Conservation (phyloP, 2,113 vertebrate genomes). For the Conger conger region DNA sequence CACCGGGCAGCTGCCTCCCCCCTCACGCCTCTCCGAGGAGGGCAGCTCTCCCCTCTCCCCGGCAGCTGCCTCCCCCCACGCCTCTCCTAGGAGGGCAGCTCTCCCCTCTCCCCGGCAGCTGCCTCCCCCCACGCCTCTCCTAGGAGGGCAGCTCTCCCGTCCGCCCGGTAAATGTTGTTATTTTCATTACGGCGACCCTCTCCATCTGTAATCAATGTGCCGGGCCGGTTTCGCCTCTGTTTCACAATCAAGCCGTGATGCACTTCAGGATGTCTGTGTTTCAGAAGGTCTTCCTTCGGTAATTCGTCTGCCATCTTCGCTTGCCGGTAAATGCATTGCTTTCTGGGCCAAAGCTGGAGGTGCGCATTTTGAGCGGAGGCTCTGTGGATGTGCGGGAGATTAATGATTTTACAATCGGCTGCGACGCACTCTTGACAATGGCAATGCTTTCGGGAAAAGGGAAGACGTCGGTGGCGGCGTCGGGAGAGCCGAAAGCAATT, state of each 20-base stretch:
- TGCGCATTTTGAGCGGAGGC: background rate
- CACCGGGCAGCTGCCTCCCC: background rate
- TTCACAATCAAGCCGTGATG: background rate
- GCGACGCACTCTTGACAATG: background rate
- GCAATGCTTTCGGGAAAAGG: background rate
- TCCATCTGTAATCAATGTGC: slow-evolving; percentile 1
- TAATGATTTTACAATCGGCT: background rate
- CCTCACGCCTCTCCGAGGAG: background rate
- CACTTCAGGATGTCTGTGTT: background rate
- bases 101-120: background rate
- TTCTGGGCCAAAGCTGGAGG: background rate
- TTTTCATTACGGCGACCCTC: slow-evolving; percentile 1
- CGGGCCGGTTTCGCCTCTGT: background rate
- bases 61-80: background rate
- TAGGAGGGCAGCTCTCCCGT: background rate
- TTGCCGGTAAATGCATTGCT: background rate
- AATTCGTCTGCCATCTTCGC: background rate
- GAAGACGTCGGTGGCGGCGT: background rate
- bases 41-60: background rate
- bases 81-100: background rate
- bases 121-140: background rate
- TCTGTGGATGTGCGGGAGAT: background rate
- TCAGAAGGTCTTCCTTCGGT: background rate
- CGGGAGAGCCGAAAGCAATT: background rate
- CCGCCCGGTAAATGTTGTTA: background rate